These are phyloP conservation scores for Dermatemys mawii DNA, from an alignment of 2,113 vertebrate genomes.

Conservation along the genomic window DNA sequence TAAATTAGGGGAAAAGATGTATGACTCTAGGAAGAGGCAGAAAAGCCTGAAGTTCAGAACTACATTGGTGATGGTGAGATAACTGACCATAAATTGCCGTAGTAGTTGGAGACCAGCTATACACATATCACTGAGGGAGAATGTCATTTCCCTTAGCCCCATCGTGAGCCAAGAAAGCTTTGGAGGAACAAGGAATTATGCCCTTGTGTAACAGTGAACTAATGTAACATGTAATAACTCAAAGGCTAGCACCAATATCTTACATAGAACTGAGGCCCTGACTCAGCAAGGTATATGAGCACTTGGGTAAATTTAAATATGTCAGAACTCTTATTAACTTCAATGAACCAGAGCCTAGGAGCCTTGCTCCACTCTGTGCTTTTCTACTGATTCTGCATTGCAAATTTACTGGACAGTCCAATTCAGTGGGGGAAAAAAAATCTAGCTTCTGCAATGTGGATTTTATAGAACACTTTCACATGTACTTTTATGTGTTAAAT, in stretches of 20 bases:
- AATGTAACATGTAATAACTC: not conserved
- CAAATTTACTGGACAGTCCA: conserved; percentile 17
- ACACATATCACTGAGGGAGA: not conserved
- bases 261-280: not conserved
- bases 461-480: not conserved
- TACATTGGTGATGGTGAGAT: not conserved
- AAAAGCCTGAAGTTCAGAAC: too few species aligned
- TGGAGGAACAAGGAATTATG: not conserved
- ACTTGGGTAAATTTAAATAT: not conserved
- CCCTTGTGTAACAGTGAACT: not conserved
- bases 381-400: not conserved
- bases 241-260: not conserved
- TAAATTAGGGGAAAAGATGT: not conserved
- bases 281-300: not conserved
- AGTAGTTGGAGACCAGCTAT: not conserved
- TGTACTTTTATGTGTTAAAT: not conserved
- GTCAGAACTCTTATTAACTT: not conserved
- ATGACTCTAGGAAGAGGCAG: not conserved
- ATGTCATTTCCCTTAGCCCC: not conserved
- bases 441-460: not conserved
- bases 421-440: not conserved
- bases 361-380: not conserved
- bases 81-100: not conserved
- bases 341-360: not conserved
- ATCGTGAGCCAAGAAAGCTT: not conserved